phyloP scores from a whole-genome alignment of 2,888 invertebrate species.

The Cristatella mucedo region DNA sequence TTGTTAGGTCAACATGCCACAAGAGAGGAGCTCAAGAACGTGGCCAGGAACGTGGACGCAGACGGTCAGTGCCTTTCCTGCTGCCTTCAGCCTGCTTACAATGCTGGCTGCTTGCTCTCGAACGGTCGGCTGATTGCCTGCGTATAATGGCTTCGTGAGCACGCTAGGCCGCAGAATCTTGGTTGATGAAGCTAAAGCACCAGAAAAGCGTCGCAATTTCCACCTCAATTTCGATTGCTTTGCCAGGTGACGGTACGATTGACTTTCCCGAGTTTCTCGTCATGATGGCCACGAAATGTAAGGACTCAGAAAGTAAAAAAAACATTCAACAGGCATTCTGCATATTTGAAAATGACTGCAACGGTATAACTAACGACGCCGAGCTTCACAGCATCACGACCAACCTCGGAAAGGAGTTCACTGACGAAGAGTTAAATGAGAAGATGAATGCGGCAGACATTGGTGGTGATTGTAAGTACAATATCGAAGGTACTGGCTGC shows the following conservation, averaged over 20 bases:
- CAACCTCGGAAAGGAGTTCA: not conserved
- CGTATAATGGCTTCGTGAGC: too few species aligned
- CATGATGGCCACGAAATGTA: not conserved
- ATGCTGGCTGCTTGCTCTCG: too few species aligned
- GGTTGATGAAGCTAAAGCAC: too few species aligned
- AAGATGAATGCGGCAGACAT: not conserved
- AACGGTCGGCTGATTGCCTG: too few species aligned
- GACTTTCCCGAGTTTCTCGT: not conserved
- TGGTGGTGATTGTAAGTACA: too few species aligned
- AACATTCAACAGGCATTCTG: slow-evolving; percentile 1
- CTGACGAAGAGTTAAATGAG: not conserved
- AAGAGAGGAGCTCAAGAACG: not conserved
- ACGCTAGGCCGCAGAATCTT: too few species aligned
- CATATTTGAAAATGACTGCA: slow-evolving; percentile 3
- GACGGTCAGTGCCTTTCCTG: slow-evolving; percentile 4
- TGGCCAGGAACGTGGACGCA: not conserved
- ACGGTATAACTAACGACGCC: not conserved
- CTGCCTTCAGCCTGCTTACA: too few species aligned
- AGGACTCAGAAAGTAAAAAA: not conserved
- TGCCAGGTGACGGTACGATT: not conserved
- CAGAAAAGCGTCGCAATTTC: too few species aligned
- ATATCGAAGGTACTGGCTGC: too few species aligned
- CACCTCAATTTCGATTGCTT: too few species aligned
- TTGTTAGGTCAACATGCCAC: slow-evolving; percentile 3
- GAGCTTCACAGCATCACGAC: not conserved